Evolutionary conservation across 1,140 invertebrate species (phyloP).

Genomic region (Philotrypesis tridentata): DNA sequence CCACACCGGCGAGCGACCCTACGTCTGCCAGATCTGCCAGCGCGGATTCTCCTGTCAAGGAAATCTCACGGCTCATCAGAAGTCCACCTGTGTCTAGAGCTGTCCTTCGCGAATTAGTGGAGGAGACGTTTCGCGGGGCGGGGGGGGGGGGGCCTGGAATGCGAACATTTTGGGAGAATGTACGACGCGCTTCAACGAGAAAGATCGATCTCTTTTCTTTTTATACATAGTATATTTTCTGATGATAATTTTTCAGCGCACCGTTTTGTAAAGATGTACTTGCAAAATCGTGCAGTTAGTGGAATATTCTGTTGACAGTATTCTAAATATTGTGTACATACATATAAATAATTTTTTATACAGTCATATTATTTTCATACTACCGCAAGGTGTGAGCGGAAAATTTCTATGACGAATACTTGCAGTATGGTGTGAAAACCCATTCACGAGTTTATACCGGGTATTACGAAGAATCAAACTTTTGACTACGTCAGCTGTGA

Average conservation of each 20-base stretch:
- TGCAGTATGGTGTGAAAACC: background rate
- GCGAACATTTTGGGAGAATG: background rate
- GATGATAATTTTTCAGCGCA: background rate
- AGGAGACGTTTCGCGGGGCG: too few species aligned
- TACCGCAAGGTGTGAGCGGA: background rate
- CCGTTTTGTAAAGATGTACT: background rate
- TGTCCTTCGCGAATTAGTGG: too few species aligned
- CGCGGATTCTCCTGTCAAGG: slow-evolving; percentile 73
- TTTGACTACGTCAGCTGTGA: background rate
- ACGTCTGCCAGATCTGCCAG: slow-evolving; percentile 72
- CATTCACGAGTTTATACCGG: background rate
- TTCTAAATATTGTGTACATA: background rate
- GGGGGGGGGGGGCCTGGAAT: too few species aligned
- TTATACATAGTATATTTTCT: background rate
- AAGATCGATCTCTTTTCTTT: background rate
- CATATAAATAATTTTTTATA: background rate
- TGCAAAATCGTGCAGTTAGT: background rate
- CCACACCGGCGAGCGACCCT: slow-evolving; percentile 76
- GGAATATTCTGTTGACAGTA: background rate
- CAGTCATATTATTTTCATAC: background rate
- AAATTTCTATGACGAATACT: background rate
- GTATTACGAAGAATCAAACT: background rate
- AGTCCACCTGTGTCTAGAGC: slow-evolving; percentile 68
- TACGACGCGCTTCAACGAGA: background rate
- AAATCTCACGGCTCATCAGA: slow-evolving; percentile 72